Evolutionary conservation across 2,888 invertebrate species (phyloP), one percentile per base, ranked within the genome.

Genomic region (Ophioninae sp.): DNA sequence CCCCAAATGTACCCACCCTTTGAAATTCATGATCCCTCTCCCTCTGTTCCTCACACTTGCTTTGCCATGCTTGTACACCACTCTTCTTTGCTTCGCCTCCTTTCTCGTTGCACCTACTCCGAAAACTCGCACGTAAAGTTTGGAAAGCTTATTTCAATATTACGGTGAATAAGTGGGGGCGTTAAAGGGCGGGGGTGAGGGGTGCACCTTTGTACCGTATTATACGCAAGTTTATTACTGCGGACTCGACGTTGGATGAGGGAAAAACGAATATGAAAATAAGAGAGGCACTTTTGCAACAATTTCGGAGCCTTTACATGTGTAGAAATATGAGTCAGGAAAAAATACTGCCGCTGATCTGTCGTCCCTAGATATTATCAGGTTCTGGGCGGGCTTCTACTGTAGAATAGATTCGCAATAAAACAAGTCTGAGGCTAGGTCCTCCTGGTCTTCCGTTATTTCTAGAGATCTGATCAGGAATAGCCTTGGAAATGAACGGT

Each of bases 71-170:
- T 9, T 61, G 69, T 20, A 83, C 85, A 84, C 79, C 77, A 73
- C 78, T 69, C 63, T 79, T 85, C 74, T 84, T 87, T 82, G 77
- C 83, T 86, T 73, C 76, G 39, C 44, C 51, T 39, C 30, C 61
- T 67, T 84, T 61, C 65, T n/a, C 67, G 37, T 77, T 81, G 74
- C 75, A 69, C 44, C 58, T 58, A 71, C 81, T 69, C 82, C 77
- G 76, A 83, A 82, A 87, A 88, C 86, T 89, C 86, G 64, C 76
- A 13, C 79, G 85, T 86, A 86, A 88, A 90, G 86, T 90, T 88
- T 86, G 80, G 83, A 88, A 89, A 87, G 89, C 87, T 90, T 90
- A 89, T 90, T 89, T 88, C 89, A 86, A 90, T 90, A 88, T 88
- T 88, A 87, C 86, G 86, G 87, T 86, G 87, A 87, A 88, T 88